Evolutionary conservation across 2,113 vertebrate genomes (phyloP).

Genomic region (Genyomyrus donnyi): DNA sequence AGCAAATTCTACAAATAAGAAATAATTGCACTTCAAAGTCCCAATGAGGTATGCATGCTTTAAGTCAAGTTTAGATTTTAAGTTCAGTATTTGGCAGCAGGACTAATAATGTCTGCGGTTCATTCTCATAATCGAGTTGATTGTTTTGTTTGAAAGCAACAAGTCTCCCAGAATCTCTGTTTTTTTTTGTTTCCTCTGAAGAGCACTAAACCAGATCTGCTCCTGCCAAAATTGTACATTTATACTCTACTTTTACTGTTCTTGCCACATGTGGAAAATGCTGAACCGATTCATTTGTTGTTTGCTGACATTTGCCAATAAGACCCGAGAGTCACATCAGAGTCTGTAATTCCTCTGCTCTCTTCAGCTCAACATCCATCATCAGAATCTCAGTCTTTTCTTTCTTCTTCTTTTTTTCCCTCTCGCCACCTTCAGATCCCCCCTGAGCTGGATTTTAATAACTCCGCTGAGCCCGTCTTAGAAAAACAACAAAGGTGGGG

Average conservation of each 20-base stretch:
- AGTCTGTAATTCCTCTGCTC: conserved; percentile 54
- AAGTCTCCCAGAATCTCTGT: neutral
- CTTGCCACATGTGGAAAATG: neutral
- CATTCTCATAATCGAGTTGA: neutral
- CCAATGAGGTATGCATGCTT: neutral
- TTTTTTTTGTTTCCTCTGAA: conserved; percentile 18
- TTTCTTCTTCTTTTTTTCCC: conserved; percentile 28
- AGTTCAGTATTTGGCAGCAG: neutral
- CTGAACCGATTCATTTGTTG: conserved; percentile 44
- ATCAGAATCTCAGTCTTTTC: conserved; percentile 44
- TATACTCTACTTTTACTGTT: neutral
- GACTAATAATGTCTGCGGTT: neutral
- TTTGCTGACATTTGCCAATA: conserved; percentile 56
- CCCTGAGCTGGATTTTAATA: conserved; percentile 43
- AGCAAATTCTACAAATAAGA: neutral
- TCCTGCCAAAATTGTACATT: conserved; percentile 5
- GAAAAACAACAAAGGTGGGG: conserved; percentile 45
- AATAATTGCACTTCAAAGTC: neutral
- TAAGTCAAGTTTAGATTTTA: neutral
- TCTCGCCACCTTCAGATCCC: conserved; percentile 30
- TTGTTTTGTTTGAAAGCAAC: neutral
- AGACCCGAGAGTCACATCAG: conserved; percentile 56
- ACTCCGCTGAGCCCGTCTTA: conserved; percentile 44
- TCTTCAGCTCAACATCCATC: conserved; percentile 58
- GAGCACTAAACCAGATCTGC: conserved; percentile 22